Percentiles rank a stretch among this genome's conserved stretches.
phyloP scores from a whole-genome alignment of 2,888 invertebrate genomes.

The Epistrophe grossulariae region DNA sequence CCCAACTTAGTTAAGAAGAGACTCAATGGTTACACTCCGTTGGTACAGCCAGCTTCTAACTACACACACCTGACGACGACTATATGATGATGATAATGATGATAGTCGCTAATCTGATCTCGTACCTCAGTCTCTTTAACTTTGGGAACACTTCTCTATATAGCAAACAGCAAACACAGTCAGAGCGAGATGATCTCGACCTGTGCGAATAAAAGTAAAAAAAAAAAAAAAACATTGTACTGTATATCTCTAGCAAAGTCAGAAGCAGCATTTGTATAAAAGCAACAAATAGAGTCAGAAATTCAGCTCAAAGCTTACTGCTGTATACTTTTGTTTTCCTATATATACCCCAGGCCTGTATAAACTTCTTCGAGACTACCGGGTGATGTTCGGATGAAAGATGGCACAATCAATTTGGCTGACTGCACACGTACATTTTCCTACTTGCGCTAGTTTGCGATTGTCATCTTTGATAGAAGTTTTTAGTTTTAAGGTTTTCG shows the following conservation, averaged over 20 bases:
- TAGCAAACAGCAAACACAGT: conserved; percentile 30
- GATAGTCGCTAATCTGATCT: conserved; percentile 73
- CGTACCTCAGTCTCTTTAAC: conserved; percentile 66
- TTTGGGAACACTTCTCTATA: conserved; percentile 46
- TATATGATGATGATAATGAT: conserved; percentile 52
- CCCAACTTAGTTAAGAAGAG: conserved; percentile 55
- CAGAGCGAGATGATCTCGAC: conserved; percentile 62
- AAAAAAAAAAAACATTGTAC: conserved; percentile 43
- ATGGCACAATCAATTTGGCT: conserved; percentile 69
- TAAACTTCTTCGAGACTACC: conserved; percentile 30
- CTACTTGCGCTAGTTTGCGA: conserved; percentile 30
- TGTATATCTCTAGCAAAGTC: conserved; percentile 12
- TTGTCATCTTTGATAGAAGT: conserved; percentile 58
- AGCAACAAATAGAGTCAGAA: conserved; percentile 50
- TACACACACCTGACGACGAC: conserved; percentile 55
- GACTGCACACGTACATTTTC: conserved; percentile 61
- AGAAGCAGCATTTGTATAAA: conserved; percentile 26
- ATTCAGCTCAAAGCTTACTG: conserved; percentile 67
- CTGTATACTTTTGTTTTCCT: conserved; percentile 16
- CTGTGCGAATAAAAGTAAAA: conserved; percentile 62
- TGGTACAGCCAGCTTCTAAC: conserved; percentile 44
- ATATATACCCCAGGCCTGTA: neutral
- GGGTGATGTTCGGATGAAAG: conserved; percentile 22
- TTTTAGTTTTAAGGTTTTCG: conserved; percentile 53
- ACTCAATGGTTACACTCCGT: conserved; percentile 63